phyloP scores from a whole-genome alignment of 2,888 invertebrate species.

The Ligdia adustata region DNA sequence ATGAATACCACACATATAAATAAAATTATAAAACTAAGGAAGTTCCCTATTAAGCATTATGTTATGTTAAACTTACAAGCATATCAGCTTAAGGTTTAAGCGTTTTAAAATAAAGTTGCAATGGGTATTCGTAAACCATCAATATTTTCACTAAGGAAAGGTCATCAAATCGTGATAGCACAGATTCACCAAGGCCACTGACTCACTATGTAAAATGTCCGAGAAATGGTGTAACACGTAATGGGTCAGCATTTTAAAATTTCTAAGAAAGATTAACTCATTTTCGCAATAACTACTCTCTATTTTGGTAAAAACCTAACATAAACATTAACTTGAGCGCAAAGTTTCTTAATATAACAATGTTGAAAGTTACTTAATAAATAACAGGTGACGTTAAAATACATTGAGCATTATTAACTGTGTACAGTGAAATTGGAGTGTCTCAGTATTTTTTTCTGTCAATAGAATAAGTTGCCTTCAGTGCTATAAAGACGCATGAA shows the following conservation, averaged over 20 bases:
- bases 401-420: too few species aligned
- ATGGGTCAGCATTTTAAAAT: slow-evolving; percentile 7
- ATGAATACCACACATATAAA: too few species aligned
- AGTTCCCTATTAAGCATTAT: too few species aligned
- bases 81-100: too few species aligned
- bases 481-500: slow-evolving; percentile 65
- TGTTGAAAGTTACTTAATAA: too few species aligned
- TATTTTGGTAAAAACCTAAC: slow-evolving; percentile 7
- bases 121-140: neutral
- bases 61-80: too few species aligned
- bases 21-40: too few species aligned
- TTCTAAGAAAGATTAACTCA: slow-evolving; percentile 24
- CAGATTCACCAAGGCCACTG: slow-evolving; percentile 7
- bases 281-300: slow-evolving; percentile 5
- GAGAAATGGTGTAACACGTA: slow-evolving; percentile 12
- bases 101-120: neutral
- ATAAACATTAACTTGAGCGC: slow-evolving; percentile 3
- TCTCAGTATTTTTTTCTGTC: too few species aligned
- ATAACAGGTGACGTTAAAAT: too few species aligned
- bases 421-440: too few species aligned
- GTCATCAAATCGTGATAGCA: slow-evolving; percentile 6
- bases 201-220: slow-evolving; percentile 3
- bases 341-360: slow-evolving; percentile 9
- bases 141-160: neutral
- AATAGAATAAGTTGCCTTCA: slow-evolving; percentile 67